Evolutionary conservation across 2,113 vertebrate genomes (phyloP).

Genomic region (Glaucidium brasilianum): DNA sequence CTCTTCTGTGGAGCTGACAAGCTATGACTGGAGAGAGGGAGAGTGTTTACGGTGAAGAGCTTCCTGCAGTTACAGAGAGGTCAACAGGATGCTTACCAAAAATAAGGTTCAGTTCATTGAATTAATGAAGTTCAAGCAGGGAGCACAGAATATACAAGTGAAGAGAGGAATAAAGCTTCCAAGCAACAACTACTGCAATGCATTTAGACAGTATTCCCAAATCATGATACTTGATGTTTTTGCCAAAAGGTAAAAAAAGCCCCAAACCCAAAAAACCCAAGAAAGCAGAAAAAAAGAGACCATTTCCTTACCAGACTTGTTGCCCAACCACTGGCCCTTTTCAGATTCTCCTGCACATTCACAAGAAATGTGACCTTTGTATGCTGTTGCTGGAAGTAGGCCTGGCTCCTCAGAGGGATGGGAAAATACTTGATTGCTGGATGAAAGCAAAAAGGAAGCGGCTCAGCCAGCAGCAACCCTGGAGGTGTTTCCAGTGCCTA

Average conservation of each 20-base stretch:
- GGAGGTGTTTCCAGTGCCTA: background rate
- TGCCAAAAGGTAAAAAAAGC: background rate
- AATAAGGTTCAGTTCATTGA: background rate
- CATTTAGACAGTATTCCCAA: background rate
- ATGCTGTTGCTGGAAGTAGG: background rate
- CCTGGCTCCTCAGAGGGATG: background rate
- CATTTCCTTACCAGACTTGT: background rate
- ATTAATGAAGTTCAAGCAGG: background rate
- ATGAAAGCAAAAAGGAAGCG: background rate
- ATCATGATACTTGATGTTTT: background rate
- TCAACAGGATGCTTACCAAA: conserved; percentile 37
- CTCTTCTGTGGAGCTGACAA: background rate
- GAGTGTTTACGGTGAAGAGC: background rate
- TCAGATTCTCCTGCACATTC: background rate
- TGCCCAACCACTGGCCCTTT: background rate
- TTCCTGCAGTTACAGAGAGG: conserved; percentile 14
- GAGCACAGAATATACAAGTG: background rate
- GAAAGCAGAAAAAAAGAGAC: background rate
- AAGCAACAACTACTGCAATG: background rate
- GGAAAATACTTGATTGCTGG: background rate
- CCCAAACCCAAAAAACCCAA: no score
- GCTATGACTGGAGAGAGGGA: background rate
- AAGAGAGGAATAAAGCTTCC: background rate
- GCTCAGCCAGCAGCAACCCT: background rate
- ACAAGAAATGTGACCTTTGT: conserved; percentile 3